Evolutionary conservation across 1,140 invertebrate genomes (phyloP).

Genomic region (Monochamus saltuarius): DNA sequence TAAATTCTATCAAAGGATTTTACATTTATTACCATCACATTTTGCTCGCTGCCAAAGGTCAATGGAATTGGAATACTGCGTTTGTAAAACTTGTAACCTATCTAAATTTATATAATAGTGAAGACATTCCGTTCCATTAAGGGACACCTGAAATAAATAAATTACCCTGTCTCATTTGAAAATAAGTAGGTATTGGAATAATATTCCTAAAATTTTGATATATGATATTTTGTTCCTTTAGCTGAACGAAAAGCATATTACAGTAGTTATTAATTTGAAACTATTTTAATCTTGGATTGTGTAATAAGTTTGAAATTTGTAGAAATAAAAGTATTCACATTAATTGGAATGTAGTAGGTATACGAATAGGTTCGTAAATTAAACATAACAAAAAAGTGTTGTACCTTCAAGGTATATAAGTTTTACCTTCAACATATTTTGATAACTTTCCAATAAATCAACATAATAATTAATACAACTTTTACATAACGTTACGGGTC

Average conservation of each 20-base stretch:
- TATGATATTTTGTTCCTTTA: no score
- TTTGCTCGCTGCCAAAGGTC: constrained; percentile 58
- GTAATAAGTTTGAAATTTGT: no score
- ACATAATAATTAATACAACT: constrained; percentile 56
- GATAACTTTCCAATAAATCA: constrained; percentile 52
- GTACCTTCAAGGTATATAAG: constrained; percentile 19
- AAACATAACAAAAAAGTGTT: constrained; percentile 15
- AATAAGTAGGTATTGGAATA: no score
- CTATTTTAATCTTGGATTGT: no score
- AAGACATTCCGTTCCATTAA: constrained; percentile 55
- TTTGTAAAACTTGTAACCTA: constrained; percentile 56
- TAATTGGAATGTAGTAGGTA: no score
- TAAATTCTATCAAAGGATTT: constrained; percentile 14
- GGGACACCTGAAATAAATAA: constrained; percentile 32
- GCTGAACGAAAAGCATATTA: no score
- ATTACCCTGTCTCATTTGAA: no score
- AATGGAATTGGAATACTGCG: constrained; percentile 54
- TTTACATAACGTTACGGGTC: constrained; percentile 58
- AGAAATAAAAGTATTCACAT: no score
- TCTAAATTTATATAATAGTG: constrained; percentile 57
- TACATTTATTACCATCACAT: constrained; percentile 55
- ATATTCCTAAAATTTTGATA: no score
- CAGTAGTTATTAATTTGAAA: no score
- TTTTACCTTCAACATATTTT: constrained; percentile 53
- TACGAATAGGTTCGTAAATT: background rate